phyloP scores from a whole-genome alignment of 2,888 invertebrate species.

The Torymus tubicola region DNA sequence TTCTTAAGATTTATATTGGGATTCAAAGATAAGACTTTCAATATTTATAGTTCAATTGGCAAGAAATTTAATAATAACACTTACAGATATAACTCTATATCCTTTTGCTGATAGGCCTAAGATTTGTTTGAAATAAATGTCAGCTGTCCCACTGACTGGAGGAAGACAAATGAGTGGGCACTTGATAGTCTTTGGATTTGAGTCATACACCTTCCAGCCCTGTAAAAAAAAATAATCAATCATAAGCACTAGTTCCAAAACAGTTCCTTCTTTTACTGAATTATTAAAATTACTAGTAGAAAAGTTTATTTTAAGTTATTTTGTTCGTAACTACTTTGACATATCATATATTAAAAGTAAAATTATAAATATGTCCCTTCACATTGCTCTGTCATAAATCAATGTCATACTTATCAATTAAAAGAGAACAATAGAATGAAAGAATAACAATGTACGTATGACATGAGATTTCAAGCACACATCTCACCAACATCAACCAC shows the following conservation, averaged over 20 bases:
- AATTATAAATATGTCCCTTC: too few species aligned
- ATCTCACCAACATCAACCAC: too few species aligned
- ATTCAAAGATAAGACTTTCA: neutral
- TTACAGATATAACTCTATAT: constrained; percentile 87
- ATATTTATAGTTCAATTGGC: constrained; percentile 11
- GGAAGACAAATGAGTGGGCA: constrained; percentile 91
- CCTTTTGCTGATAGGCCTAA: constrained; percentile 88
- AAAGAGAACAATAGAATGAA: too few species aligned
- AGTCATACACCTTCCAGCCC: constrained; percentile 93
- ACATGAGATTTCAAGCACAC: too few species aligned
- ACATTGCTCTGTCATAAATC: too few species aligned
- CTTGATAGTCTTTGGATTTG: constrained; percentile 87
- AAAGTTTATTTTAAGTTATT: neutral
- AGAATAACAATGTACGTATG: too few species aligned
- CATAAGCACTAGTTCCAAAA: neutral
- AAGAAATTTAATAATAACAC: constrained; percentile 61
- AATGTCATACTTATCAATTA: too few species aligned
- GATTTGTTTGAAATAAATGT: constrained; percentile 91
- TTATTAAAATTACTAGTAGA: neutral
- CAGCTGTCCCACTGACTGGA: constrained; percentile 92
- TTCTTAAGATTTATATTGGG: neutral
- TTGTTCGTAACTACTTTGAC: too few species aligned
- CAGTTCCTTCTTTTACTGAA: neutral
- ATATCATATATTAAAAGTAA: too few species aligned
- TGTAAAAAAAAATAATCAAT: constrained; percentile 69